Percentiles rank a stretch among this genome's conserved stretches.
Evolutionary conservation across 2,888 invertebrate species (phyloP).

Genomic region (Rhabditoides inermis): DNA sequence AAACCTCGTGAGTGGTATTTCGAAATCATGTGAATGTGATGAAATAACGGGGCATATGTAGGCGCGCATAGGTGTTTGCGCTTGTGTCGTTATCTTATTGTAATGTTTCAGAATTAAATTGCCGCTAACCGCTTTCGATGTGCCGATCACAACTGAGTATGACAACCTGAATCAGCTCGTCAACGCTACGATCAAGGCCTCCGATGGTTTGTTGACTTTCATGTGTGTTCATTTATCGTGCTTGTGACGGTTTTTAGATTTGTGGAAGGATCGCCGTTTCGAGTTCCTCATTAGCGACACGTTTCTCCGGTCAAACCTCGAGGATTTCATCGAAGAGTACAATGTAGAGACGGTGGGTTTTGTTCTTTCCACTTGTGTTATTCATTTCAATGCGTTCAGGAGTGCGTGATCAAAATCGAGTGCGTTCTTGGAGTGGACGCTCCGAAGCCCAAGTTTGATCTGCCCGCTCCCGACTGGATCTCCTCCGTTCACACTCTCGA

Average conservation of each 20-base stretch:
- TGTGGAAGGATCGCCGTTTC: constrained; percentile 37
- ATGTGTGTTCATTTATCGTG: neutral
- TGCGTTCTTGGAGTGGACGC: constrained; percentile 82
- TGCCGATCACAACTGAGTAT: constrained; percentile 26
- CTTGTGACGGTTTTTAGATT: constrained; percentile 23
- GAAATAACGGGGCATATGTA: too few species aligned
- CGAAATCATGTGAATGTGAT: too few species aligned
- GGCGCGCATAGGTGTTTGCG: too few species aligned
- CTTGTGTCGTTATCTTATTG: constrained; percentile 1
- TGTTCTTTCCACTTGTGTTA: neutral
- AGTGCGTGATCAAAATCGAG: constrained; percentile 78
- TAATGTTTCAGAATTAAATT: constrained; percentile 5
- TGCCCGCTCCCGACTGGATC: constrained; percentile 97
- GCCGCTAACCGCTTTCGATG: constrained; percentile 26
- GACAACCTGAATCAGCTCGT: constrained; percentile 41
- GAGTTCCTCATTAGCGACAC: constrained; percentile 45
- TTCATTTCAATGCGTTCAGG: constrained; percentile 54
- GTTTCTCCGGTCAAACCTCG: constrained; percentile 36
- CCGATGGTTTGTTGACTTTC: constrained; percentile 23
- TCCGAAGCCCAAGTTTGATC: constrained; percentile 81
- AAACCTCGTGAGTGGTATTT: constrained; percentile 18
- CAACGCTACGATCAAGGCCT: constrained; percentile 32
- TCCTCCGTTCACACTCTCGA: constrained; percentile 62
- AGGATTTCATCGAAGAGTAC: constrained; percentile 42
- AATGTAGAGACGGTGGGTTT: constrained; percentile 25